Conservation (phyloP, 1,140 invertebrate species). For the Caenorhabditis brenneri region DNA sequence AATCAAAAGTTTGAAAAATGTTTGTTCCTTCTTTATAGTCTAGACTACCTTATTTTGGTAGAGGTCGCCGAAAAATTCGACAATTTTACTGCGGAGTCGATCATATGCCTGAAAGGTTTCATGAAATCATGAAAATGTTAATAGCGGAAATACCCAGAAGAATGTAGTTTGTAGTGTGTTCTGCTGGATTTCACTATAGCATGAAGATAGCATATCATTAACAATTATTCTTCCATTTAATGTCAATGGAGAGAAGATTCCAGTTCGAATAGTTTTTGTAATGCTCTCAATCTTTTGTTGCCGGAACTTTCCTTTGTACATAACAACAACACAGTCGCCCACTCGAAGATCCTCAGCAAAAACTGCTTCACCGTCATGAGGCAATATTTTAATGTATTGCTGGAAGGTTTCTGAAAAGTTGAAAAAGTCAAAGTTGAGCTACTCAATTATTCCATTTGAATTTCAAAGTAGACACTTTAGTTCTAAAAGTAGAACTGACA, state of each 20-base stretch:
- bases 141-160: slow-evolving; percentile 30
- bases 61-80: not conserved
- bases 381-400: slow-evolving; percentile 31
- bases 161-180: slow-evolving; percentile 38
- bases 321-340: slow-evolving; percentile 42
- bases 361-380: not conserved
- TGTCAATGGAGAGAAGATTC: slow-evolving; percentile 47
- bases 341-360: slow-evolving; percentile 22
- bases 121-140: not conserved
- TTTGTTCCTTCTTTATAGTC: not conserved
- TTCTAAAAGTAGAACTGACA: not conserved
- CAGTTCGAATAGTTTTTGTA: slow-evolving; percentile 5
- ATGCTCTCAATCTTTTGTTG: slow-evolving; percentile 46
- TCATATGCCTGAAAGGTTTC: slow-evolving; percentile 30
- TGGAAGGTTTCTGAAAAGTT: slow-evolving; percentile 19
- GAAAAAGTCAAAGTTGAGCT: not conserved
- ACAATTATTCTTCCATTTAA: slow-evolving; percentile 48
- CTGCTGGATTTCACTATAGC: slow-evolving; percentile 40
- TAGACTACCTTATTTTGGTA: slow-evolving; percentile 27
- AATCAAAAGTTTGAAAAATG: not conserved
- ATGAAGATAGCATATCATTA: slow-evolving; percentile 48
- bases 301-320: slow-evolving; percentile 19
- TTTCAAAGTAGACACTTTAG: not conserved
- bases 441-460: not conserved
- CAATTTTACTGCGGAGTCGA: not conserved